A percentile compares a stretch with the other conserved stretches of the same genome.
phyloP scores from a whole-genome alignment of 2,888 invertebrate species.

The Linyphia triangularis region DNA sequence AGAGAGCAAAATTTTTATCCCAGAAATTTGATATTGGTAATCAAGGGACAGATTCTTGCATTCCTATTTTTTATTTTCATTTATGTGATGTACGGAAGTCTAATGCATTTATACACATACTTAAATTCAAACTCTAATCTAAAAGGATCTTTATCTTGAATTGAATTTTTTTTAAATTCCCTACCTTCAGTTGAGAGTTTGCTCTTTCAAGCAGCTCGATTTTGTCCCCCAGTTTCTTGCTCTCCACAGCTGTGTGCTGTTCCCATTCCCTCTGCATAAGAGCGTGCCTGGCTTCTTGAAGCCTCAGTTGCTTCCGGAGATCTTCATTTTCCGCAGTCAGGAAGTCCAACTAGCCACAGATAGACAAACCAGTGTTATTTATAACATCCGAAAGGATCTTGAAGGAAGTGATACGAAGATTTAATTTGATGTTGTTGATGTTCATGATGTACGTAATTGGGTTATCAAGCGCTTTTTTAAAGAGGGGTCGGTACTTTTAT shows the following conservation, averaged over 20 bases:
- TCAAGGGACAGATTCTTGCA: neutral
- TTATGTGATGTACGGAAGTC: neutral
- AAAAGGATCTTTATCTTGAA: neutral
- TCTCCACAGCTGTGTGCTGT: conserved; percentile 92
- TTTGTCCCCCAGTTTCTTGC: conserved; percentile 95
- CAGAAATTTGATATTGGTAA: too few relatives aligned
- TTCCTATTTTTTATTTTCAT: neutral
- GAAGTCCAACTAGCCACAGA: conserved; percentile 83
- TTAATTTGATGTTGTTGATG: too few relatives aligned
- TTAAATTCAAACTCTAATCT: neutral
- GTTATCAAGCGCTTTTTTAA: too few relatives aligned
- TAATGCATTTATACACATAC: too few relatives aligned
- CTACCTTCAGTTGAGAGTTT: conserved; percentile 93
- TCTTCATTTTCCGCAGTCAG: conserved; percentile 85
- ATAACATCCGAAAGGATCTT: too few relatives aligned
- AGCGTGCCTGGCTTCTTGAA: conserved; percentile 80
- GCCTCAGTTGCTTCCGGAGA: conserved; percentile 83
- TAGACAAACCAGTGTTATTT: too few relatives aligned
- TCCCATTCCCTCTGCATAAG: conserved; percentile 81
- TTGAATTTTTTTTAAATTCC: neutral
- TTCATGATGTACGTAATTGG: too few relatives aligned
- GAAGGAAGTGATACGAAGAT: too few relatives aligned
- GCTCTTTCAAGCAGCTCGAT: conserved; percentile 94
- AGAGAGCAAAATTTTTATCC: too few relatives aligned
- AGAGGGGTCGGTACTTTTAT: too few relatives aligned